Percentiles rank a stretch among this genome's conserved stretches.
phyloP scores from a whole-genome alignment of 2,113 vertebrate species.

The Burhinus oedicnemus region DNA sequence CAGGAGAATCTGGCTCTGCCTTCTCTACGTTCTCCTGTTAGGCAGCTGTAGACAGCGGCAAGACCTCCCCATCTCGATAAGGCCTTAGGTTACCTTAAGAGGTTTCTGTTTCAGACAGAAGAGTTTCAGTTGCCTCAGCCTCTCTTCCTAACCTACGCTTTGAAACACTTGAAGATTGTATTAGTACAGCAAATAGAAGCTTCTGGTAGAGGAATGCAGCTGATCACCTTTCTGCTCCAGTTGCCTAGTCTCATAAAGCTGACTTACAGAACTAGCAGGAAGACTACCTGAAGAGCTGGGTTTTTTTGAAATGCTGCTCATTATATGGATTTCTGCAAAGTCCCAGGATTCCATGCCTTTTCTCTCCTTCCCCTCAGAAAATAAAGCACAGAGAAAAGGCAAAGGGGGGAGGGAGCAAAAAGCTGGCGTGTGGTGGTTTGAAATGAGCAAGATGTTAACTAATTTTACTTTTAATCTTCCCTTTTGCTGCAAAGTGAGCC shows the following conservation, averaged over 20 bases:
- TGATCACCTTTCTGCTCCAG: not conserved
- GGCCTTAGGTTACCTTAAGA: not conserved
- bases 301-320: not conserved
- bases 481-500: conserved; percentile 90
- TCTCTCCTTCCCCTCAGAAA: not conserved
- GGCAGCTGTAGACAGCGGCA: not conserved
- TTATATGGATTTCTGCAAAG: not conserved
- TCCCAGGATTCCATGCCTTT: not conserved
- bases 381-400: not conserved
- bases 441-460: conserved; percentile 89
- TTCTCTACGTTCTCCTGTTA: not conserved
- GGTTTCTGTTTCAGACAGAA: not conserved
- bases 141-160: not conserved
- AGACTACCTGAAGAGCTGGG: not conserved
- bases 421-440: conserved; percentile 47
- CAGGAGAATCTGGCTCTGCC: not conserved
- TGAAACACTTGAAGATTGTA: fast-evolving
- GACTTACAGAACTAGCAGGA: not conserved
- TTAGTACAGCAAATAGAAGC: not conserved
- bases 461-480: conserved; percentile 93
- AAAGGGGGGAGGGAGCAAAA: not conserved
- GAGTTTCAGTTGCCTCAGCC: not conserved
- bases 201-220: not conserved
- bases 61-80: fast-evolving
- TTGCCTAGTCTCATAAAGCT: not conserved